Base-by-base conservation (phyloP, 2,797 vertebrate species). In the Manis crassicaudata region DNA sequence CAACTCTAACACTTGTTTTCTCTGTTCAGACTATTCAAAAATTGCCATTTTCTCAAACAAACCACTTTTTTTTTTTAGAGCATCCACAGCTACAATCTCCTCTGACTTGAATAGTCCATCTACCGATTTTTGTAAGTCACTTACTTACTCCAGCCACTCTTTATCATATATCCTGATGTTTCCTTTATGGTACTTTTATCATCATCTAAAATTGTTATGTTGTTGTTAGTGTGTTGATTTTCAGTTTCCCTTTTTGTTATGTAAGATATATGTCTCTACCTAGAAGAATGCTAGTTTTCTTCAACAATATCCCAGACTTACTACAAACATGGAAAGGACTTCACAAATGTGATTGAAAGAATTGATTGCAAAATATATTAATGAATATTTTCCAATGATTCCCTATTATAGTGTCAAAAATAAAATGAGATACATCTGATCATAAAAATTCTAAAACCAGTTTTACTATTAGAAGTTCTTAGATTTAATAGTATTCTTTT, bases 381-480 rank as follows among this genome's bases (percentile, higher is more conserved):
- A 7, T 35, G 6, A 46, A 1, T 25, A 25, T 94, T 90, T 84
- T 29, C 68, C 32, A 79, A 12, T 46, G 23, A 40, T 82, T 82
- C 13, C 7, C 54, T 46, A n/a, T 58, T 56, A 29, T 21, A 62
- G 14, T 86, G 75, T 83, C 65, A 75, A 63, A 88, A 94, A 85
- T n/a, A 60, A 86, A 88, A 75, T 40, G 1, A 77, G 27, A 85
- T 67, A 32, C 11, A 29, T 75, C 0, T 7, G 43, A 85, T 82
- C 25, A 68, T 75, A 50, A 94, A 91, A 81, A 89, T 67, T 6
- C 13, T n/a, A 67, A 43, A 35, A 58, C 20, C 18, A 32, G 3
- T 56, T 90, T 95, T 91, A 56, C n/a, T 75, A 83, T 83, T n/a
- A 52, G 86, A 86, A 35, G 1, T 68, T 63, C 16, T 86, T 88